Evolutionary conservation across 2,888 invertebrate species (phyloP), one percentile per base, ranked within the genome.

Genomic region (Cerastoderma edule): DNA sequence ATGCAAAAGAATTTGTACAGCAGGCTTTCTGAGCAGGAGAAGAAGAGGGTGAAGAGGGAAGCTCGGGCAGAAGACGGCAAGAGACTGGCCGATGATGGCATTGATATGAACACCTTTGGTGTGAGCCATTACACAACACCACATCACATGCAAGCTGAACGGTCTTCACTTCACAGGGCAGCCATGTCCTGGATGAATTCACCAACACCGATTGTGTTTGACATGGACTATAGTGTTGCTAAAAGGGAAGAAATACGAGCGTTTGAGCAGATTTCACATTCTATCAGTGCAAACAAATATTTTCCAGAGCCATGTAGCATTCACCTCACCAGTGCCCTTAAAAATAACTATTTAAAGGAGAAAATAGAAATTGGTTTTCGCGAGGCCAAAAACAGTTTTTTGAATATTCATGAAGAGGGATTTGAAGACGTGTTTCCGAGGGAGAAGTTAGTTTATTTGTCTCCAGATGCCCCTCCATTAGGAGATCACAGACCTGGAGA

Each of bases 131-230:
- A 57, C n/a, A 57, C 57, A 10, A 32, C 33, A 13, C 57, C 30
- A 19, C 2, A 1, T 19, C 1, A 1, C 10, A 32, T n/a, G 16
- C 57, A 57, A n/a, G 0, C 16, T 3, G 0, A 3, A 27, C 1
- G 57, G n/a, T 19, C 19, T 30, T 3, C 16, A 16, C 32, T n/a
- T 22, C 33, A 57, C 22, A 57, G n/a, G 33, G 57, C 5, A n/a
- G 6, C 22, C 13, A 57, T 30, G 33, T 19, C 19, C 8, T 30
- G 3, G 16, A 33, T 30, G 33, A 19, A 19, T 57, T 16, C 32
- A n/a, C 19, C 57, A 33, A 6, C 33, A 32, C 33, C 57, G n/a
- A 24, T 57, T 57, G 32, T 57, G 3, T 32, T 57, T 57, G 57
- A 57, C 33, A 8, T 57, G 33, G 57, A 57, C 32, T 57, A 33